These are phyloP conservation scores for Anodontia alba DNA, from an alignment of 2,888 invertebrate genomes.

Conservation along the genomic window DNA sequence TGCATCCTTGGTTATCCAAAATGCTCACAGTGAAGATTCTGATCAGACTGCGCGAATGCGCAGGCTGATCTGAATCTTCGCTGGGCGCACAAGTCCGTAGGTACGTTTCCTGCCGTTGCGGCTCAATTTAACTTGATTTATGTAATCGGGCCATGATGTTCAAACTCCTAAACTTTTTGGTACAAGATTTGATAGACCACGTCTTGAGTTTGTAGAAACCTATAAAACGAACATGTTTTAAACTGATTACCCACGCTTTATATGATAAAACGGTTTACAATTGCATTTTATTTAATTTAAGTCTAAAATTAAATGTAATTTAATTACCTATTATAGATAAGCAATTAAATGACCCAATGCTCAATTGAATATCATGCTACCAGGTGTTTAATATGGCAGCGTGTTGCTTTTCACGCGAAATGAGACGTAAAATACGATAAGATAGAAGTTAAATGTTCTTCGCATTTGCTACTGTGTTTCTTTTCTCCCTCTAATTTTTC, in stretches of 20 bases:
- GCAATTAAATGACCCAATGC: conserved; percentile 9
- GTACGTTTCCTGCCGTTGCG: too few species aligned
- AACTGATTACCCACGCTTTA: background rate
- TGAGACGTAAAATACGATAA: conserved; percentile 4
- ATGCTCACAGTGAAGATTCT: too few species aligned
- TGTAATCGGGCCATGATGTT: too few species aligned
- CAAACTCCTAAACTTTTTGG: too few species aligned
- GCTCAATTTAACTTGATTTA: too few species aligned
- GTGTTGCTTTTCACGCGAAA: conserved; percentile 11
- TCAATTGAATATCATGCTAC: background rate
- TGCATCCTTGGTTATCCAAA: too few species aligned
- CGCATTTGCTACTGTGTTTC: background rate
- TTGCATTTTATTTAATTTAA: background rate
- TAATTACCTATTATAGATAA: conserved; percentile 16
- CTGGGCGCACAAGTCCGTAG: too few species aligned
- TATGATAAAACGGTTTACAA: conserved; percentile 5
- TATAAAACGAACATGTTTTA: background rate
- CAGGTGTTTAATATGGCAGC: conserved; percentile 12
- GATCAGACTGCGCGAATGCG: too few species aligned
- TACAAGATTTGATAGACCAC: too few species aligned
- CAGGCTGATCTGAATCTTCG: too few species aligned
- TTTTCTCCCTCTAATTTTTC: background rate
- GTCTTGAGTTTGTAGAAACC: too few species aligned
- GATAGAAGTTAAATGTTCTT: background rate
- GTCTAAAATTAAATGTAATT: conserved; percentile 8